Percentiles rank a stretch among this genome's conserved stretches.
phyloP scores from a whole-genome alignment of 2,113 vertebrate species.

The Podocnemis expansa region DNA sequence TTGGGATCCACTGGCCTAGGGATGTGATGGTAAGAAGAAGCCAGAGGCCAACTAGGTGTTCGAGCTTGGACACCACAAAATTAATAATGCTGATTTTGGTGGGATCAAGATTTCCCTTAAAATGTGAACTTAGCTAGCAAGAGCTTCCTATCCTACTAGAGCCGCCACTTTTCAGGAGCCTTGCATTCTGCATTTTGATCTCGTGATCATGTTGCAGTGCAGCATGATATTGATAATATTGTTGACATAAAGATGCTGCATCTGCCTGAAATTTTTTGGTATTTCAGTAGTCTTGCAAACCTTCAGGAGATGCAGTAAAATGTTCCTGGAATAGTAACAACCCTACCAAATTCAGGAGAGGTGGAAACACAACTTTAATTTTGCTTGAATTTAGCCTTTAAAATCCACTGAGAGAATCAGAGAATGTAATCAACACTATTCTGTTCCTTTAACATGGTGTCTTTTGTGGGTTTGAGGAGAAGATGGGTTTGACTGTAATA shows the following conservation, averaged over 20 bases:
- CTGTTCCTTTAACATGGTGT: neutral
- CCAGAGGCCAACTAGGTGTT: neutral
- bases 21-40: neutral
- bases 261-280: neutral
- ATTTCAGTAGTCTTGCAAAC: neutral
- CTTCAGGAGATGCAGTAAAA: neutral
- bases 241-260: neutral
- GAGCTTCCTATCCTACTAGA: neutral
- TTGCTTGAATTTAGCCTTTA: too few relatives aligned
- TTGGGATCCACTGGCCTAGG: too few relatives aligned
- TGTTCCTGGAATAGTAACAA: neutral
- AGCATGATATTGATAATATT: neutral
- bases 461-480: neutral
- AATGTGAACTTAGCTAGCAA: neutral
- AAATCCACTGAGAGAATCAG: neutral
- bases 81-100: fast-evolving
- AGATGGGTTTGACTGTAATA: neutral
- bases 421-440: neutral
- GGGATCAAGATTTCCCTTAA: neutral
- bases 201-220: fast-evolving
- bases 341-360: neutral
- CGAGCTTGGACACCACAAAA: neutral
- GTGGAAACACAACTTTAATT: too few relatives aligned
- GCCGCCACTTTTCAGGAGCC: neutral
- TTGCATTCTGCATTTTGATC: neutral